Evolutionary conservation across 2,888 invertebrate species (phyloP).

Genomic region (Meiosimyza decipiens): DNA sequence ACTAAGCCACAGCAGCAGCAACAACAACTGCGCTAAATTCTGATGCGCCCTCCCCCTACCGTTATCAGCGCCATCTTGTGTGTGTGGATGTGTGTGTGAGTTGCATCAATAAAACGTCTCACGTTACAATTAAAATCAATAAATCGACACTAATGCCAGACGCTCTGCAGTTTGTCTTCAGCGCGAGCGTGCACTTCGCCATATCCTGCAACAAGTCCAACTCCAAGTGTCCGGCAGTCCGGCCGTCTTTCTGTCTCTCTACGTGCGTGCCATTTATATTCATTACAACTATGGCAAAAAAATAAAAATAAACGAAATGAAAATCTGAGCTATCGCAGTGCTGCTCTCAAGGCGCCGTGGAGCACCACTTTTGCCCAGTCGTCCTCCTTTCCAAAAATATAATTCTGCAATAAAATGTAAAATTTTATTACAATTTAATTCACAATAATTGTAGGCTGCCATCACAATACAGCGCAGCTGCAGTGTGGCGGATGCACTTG

Average conservation of each 20-base stretch:
- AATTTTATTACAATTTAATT: slow-evolving; percentile 61
- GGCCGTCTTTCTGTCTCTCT: slow-evolving; percentile 34
- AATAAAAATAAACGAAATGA: neutral
- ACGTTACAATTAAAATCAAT: slow-evolving; percentile 63
- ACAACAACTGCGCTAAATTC: slow-evolving; percentile 30
- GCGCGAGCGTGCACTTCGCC: neutral
- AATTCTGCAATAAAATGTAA: slow-evolving; percentile 51
- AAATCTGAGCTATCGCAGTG: neutral
- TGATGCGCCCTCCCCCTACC: slow-evolving; percentile 46
- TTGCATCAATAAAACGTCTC: slow-evolving; percentile 61
- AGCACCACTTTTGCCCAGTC: neutral
- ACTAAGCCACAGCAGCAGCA: slow-evolving; percentile 30
- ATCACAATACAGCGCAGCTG: slow-evolving; percentile 22
- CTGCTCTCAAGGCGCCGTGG: neutral
- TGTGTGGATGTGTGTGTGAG: neutral
- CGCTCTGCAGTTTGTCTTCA: slow-evolving; percentile 40
- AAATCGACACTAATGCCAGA: slow-evolving; percentile 51
- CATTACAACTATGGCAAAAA: slow-evolving; percentile 1
- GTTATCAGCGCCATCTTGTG: neutral
- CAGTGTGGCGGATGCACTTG: slow-evolving; percentile 9
- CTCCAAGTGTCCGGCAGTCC: neutral
- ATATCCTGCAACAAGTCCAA: slow-evolving; percentile 11
- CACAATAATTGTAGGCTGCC: slow-evolving; percentile 56
- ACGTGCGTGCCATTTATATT: slow-evolving; percentile 30
- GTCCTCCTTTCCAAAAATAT: slow-evolving; percentile 13